Base-by-base conservation (phyloP, 2,888 invertebrate species). In the Globia sparganii region DNA sequence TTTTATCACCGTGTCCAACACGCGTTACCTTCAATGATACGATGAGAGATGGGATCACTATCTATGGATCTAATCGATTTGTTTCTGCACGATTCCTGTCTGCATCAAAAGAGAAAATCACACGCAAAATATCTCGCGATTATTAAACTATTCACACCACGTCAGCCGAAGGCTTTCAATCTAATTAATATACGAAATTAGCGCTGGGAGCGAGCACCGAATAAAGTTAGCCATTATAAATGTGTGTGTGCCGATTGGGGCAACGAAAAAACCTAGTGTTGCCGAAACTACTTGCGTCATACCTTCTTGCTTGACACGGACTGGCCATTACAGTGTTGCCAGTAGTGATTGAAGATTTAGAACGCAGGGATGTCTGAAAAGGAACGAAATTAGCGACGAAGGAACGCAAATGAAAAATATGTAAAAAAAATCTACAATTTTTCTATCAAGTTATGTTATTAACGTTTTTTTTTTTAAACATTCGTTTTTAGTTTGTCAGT, bases 261-360 rank as follows among this genome's bases (percentile, higher is more conserved):
- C 93, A 93, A 94, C 89, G 90, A 93, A 94, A 94, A 92, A 94
- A 94, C 89, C 90, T 89, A 89, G 87, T 86, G 91, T 94, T 96
- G 96, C 94, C 94, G 93, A 96, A 96, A 96, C 92, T 70, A 89
- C 95, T 96, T 96, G 95, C 96, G 95, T 96, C 96, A 96, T 83
- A 89, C 86, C 84, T 88, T 92, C 93, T 93, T 91, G 91, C 81
- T 83, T 85, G 86, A 92, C 93, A 93, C 91, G 92, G 88, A 93
- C 93, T 92, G 93, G 92, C 92, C 90, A n/a, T n/a, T n/a, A n/a
- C n/a, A n/a, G n/a, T n/a, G n/a, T n/a, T n/a, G n/a, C n/a, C n/a
- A n/a, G n/a, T n/a, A n/a, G n/a, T n/a, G n/a, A n/a, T n/a, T n/a
- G n/a, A n/a, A n/a, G n/a, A n/a, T n/a, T n/a, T n/a, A n/a, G n/a